These are phyloP conservation scores for Turritopsis dohrnii DNA, from an alignment of 30 jellyfish, hydroid and myxozoan genomes.

Conservation along the genomic window DNA sequence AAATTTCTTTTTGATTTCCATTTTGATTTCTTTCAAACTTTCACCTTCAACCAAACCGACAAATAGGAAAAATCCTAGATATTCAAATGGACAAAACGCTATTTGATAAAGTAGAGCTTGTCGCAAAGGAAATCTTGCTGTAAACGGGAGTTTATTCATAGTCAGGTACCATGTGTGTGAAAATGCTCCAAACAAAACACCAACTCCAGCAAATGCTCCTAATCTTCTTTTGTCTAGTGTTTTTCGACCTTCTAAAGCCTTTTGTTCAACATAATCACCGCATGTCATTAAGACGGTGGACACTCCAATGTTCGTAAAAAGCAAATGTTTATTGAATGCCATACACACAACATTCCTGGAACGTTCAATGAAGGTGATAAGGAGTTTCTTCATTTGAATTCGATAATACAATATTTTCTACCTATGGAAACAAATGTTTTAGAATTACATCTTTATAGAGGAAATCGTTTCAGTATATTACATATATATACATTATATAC, in stretches of 20 bases:
- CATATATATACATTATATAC: too few relatives aligned
- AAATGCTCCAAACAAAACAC: not conserved
- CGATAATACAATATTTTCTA: too few relatives aligned
- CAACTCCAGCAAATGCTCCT: not conserved
- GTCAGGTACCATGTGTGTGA: not conserved
- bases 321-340: not conserved
- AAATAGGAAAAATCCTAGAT: not conserved
- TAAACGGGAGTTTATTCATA: not conserved
- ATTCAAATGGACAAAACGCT: not conserved
- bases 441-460: too few relatives aligned
- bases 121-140: not conserved
- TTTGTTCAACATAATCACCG: not conserved
- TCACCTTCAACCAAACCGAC: not conserved
- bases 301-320: not conserved
- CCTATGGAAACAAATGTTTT: too few relatives aligned
- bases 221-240: not conserved
- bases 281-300: not conserved
- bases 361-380: not conserved
- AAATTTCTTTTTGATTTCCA: not conserved
- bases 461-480: too few relatives aligned
- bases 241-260: not conserved
- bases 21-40: not conserved
- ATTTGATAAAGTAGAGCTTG: not conserved
- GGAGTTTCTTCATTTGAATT: not conserved
- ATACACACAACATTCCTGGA: not conserved